Percentiles rank a stretch among this genome's conserved stretches.
Evolutionary conservation across 2,113 vertebrate species (phyloP).

Genomic region (Gopherus flavomarginatus): DNA sequence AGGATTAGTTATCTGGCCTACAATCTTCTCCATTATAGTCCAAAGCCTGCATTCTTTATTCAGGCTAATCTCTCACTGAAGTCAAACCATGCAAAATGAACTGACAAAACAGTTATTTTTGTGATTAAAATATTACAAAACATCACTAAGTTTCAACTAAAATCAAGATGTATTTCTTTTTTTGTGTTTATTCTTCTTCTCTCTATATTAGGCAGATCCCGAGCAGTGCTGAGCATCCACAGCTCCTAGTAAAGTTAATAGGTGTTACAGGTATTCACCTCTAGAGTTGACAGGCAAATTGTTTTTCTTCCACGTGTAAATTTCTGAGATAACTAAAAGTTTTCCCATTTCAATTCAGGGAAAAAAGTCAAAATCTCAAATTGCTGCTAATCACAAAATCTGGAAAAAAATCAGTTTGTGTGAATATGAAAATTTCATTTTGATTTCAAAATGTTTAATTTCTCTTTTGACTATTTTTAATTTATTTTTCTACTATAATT

Average conservation of each 20-base stretch:
- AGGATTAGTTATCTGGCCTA: neutral
- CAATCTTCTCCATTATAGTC: neutral
- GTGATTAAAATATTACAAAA: neutral
- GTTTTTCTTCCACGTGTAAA: neutral
- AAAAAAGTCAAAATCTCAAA: neutral
- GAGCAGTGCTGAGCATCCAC: neutral
- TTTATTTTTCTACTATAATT: neutral
- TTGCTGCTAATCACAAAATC: neutral
- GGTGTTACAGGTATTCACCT: neutral
- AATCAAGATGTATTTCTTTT: neutral
- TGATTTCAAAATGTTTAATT: neutral
- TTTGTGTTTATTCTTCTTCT: neutral
- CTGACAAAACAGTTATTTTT: neutral
- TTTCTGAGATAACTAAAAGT: neutral
- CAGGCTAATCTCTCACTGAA: neutral
- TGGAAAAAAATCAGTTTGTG: neutral
- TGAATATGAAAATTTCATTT: neutral
- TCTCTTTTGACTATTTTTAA: neutral
- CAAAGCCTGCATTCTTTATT: neutral
- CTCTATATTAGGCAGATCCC: neutral
- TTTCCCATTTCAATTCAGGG: neutral
- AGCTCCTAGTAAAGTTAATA: neutral
- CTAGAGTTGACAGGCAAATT: neutral
- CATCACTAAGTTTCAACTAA: neutral
- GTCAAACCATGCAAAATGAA: neutral